Base-by-base conservation (phyloP, 2,888 invertebrate genomes). In the Sussaba pulchella region DNA sequence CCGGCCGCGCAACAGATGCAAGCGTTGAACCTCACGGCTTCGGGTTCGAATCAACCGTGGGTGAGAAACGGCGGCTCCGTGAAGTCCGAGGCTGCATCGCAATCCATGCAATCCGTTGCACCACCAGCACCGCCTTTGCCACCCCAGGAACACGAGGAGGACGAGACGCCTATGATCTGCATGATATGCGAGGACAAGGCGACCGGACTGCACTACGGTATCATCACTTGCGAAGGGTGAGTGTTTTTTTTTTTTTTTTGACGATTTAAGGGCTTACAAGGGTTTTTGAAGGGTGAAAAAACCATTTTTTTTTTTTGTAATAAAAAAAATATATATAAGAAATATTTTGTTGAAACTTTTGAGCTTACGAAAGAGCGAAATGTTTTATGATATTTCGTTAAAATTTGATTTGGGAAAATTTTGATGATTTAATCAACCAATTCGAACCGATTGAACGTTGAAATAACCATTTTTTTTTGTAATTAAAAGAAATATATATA, bases 121-220 rank as follows among this genome's bases (percentile, higher is more conserved):
- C 92, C 89, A 86, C 94, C 81, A 91, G 92, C 76, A 87, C 94
- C 81, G 87, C 93, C 85, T 83, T 92, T 85, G 88, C 93, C 82
- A 87, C 93, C 84, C 90, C 93, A 88, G 89, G 94, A 85, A 87
- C 94, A 96, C 85, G 94, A 95, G 81, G 98, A 98, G 88, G 97
- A 97, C 86, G 98, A 98, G 87, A 97, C 97, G 92, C 98, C 98
- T 12, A 96, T 98, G 96, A 98, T 98, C 85, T 99, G 99, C 92
- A 98, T 98, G 97, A 99, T 99, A 88, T 99, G 99, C 93, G 98
- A 98, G 92, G 99, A 99, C 92, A 98, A 98, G 90, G 99, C 99
- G 70, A 99, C 99, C 2, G 99, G 99, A 36, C 94, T 99, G 75
- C 99, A 99, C 93, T 99, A 99, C 91, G 99, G 99, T 83, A 99